Percentiles rank a stretch among this genome's conserved stretches.
Conservation (phyloP, 92 coral and sea anemone species). For the Hydrozoanthus gracilis region DNA sequence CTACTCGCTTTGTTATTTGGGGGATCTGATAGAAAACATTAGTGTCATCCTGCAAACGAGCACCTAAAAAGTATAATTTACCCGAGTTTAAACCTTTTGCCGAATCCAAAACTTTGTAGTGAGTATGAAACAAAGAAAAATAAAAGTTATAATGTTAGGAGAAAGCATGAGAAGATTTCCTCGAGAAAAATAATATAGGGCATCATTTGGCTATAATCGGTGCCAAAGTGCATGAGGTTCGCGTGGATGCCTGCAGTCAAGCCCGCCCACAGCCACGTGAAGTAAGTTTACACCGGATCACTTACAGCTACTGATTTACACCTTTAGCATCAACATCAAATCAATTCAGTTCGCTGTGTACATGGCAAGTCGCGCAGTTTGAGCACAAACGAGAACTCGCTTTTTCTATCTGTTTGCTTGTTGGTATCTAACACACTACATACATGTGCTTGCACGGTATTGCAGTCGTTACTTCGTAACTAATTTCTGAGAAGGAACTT, state of each 20-base stretch:
- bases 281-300: slow-evolving; percentile 14
- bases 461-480: neutral
- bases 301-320: slow-evolving; percentile 6
- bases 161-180: neutral
- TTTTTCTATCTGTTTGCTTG: neutral
- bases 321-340: neutral
- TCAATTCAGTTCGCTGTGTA: neutral
- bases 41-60: too few species aligned
- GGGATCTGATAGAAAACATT: too few species aligned
- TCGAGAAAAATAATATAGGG: slow-evolving; percentile 28
- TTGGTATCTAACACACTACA: neutral
- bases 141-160: neutral
- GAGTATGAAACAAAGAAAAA: neutral
- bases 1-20: too few species aligned
- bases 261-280: slow-evolving; percentile 56
- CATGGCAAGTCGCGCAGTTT: neutral
- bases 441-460: neutral
- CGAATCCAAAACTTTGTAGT: neutral
- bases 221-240: slow-evolving; percentile 23
- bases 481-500: neutral
- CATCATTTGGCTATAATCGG: neutral
- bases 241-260: slow-evolving; percentile 49
- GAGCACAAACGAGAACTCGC: neutral
- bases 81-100: neutral
- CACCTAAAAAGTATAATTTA: too few species aligned